Percentiles rank a stretch among this genome's conserved stretches.
phyloP scores from a whole-genome alignment of 2,797 vertebrate genomes.

The Muscicapa comitata region DNA sequence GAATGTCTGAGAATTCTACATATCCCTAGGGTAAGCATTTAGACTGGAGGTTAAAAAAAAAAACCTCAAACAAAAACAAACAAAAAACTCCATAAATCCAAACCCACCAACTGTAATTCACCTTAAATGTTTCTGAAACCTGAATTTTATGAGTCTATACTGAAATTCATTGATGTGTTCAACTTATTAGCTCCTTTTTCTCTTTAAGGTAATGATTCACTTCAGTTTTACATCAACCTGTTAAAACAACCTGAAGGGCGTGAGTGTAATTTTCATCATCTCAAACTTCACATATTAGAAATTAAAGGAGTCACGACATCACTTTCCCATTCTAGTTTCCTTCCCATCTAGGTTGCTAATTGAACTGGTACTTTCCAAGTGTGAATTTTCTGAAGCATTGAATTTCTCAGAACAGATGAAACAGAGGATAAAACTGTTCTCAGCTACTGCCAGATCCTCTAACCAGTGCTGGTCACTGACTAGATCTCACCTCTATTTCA shows the following conservation, averaged over 20 bases:
- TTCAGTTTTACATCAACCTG: neutral
- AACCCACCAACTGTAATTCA: neutral
- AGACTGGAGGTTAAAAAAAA: neutral
- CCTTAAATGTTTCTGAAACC: neutral
- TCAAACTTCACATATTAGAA: neutral
- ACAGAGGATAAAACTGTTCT: neutral
- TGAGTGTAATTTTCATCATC: neutral
- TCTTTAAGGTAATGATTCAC: neutral
- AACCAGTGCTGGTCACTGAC: neutral
- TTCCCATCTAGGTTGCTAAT: neutral
- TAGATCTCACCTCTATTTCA: neutral
- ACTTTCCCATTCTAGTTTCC: neutral
- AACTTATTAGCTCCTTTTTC: neutral
- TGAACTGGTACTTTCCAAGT: neutral
- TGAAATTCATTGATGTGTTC: neutral
- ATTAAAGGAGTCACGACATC: neutral
- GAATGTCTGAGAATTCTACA: neutral
- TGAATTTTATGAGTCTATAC: neutral
- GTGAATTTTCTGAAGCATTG: neutral
- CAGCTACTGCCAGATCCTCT: neutral
- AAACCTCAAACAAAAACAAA: rapidly evolving
- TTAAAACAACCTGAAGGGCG: neutral
- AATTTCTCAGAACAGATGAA: neutral
- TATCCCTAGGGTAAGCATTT: neutral
- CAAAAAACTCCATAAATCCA: neutral